A percentile compares a stretch with the other conserved stretches of the same genome.
phyloP scores from a whole-genome alignment of 2,113 vertebrate species.

The Neolamprologus caudopunctatus region DNA sequence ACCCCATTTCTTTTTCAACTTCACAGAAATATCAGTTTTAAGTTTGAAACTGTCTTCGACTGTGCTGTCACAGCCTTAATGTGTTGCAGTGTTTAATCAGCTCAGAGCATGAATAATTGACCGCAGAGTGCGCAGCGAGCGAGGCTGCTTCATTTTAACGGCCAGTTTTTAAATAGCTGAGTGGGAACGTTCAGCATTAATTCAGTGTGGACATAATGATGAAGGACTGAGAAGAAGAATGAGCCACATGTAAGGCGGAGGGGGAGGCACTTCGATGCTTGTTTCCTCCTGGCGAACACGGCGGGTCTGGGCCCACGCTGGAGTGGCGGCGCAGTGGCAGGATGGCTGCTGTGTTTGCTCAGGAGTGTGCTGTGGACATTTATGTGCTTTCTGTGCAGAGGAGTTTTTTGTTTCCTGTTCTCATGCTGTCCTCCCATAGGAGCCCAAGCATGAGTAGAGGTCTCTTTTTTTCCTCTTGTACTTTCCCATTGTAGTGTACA shows the following conservation, averaged over 20 bases:
- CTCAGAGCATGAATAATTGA: slow-evolving; percentile 48
- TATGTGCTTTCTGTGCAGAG: neutral
- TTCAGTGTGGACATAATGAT: slow-evolving; percentile 23
- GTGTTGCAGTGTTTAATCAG: slow-evolving; percentile 28
- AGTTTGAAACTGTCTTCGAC: neutral
- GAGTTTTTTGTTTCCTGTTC: neutral
- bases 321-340: neutral
- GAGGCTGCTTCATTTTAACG: slow-evolving; percentile 23
- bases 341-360: neutral
- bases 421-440: neutral
- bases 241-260: neutral
- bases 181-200: slow-evolving; percentile 41
- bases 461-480: neutral
- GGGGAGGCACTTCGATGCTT: neutral
- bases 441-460: neutral
- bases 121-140: neutral
- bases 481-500: neutral
- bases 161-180: slow-evolving; percentile 57
- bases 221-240: neutral
- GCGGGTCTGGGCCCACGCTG: neutral
- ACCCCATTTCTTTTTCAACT: neutral
- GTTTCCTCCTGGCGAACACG: neutral
- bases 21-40: neutral
- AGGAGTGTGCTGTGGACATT: neutral
- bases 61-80: neutral